phyloP scores from a whole-genome alignment of 2,888 invertebrate genomes.

The Eumerus sabulonum region DNA sequence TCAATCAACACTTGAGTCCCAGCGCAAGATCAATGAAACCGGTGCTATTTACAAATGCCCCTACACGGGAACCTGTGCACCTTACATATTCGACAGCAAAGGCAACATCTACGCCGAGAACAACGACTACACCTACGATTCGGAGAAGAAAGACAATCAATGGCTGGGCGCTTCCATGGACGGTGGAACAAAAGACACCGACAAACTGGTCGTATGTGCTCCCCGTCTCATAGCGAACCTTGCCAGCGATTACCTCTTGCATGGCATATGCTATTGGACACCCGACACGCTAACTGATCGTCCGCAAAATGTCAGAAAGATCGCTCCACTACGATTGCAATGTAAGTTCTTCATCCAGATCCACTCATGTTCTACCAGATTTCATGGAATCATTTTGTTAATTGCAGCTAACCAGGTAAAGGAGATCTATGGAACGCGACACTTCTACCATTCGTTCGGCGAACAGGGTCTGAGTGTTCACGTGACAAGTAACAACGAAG shows the following conservation, averaged over 20 bases:
- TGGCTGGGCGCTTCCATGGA: conserved; percentile 81
- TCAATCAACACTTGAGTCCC: conserved; percentile 78
- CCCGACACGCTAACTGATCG: conserved; percentile 74
- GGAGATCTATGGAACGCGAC: conserved; percentile 50
- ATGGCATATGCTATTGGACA: conserved; percentile 79
- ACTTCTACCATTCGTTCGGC: conserved; percentile 76
- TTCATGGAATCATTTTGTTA: too few species aligned
- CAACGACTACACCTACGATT: conserved; percentile 75
- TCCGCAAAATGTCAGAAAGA: conserved; percentile 73
- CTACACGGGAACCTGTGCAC: conserved; percentile 74
- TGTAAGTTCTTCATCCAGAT: conserved; percentile 39
- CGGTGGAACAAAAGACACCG: conserved; percentile 77
- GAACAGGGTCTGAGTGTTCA: conserved; percentile 78
- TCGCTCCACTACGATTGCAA: conserved; percentile 76
- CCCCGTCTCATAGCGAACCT: conserved; percentile 75
- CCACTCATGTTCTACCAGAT: too few species aligned
- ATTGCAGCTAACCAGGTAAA: conserved; percentile 72
- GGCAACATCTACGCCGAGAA: conserved; percentile 75
- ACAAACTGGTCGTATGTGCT: conserved; percentile 79
- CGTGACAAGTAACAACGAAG: conserved; percentile 76
- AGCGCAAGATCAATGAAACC: conserved; percentile 78
- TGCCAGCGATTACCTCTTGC: conserved; percentile 75
- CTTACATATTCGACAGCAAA: conserved; percentile 76
- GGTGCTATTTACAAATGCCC: conserved; percentile 81
- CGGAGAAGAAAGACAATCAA: conserved; percentile 78